These are phyloP conservation scores for Pseudomyrmex flavicornis DNA, from an alignment of 1,140 invertebrate species.

Conservation along the genomic window DNA sequence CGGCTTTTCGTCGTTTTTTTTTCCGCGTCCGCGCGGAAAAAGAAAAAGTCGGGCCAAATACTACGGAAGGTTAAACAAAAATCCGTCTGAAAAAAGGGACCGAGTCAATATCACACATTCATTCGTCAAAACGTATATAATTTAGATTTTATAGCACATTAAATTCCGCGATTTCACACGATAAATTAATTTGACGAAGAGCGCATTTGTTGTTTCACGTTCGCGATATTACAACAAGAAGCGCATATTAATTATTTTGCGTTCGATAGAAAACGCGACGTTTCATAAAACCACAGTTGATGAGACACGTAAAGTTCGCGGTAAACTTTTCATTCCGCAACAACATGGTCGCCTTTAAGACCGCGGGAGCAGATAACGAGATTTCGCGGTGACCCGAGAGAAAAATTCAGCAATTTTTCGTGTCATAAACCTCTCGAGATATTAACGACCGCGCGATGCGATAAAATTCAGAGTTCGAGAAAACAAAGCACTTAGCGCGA, in stretches of 20 bases:
- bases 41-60: background rate
- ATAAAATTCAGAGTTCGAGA: constrained; percentile 26
- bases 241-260: background rate
- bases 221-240: no score
- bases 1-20: background rate
- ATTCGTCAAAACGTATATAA: no score
- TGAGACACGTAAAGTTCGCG: constrained; percentile 2
- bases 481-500: background rate
- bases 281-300: constrained; percentile 1
- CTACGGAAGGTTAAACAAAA: background rate
- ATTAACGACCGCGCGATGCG: background rate
- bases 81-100: no score
- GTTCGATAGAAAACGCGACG: background rate
- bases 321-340: constrained; percentile 14
- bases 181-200: background rate
- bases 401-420: constrained; percentile 30
- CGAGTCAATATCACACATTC: background rate
- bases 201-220: background rate
- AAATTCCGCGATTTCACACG: no score
- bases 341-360: background rate
- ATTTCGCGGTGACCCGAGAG: background rate
- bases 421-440: constrained; percentile 25
- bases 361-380: constrained; percentile 17
- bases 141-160: no score
- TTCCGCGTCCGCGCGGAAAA: background rate